Base-by-base conservation (phyloP, 2,888 invertebrate genomes). In the Rapana venosa region DNA sequence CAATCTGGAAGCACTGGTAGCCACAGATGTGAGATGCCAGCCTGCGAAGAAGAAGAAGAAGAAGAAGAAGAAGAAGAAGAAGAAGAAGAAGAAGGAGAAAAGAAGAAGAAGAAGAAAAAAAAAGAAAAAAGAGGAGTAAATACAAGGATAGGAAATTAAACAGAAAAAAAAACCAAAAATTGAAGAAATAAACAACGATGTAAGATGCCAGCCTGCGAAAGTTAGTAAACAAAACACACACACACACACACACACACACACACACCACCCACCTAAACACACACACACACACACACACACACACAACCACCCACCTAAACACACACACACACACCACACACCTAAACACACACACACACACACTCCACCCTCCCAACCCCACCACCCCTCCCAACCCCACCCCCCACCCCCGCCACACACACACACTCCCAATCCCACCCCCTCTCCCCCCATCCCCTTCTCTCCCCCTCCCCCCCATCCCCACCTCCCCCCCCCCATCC, bases 1-100 rank as follows among this genome's bases (percentile, higher is more conserved):
- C 98, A 96, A 98, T 98, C 96, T 98, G 98, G 96, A 98, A 97
- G 94, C 98, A 98, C 93, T 98, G 97, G 94, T 96, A 96, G 83
- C 95, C 94, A 92, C 95, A 96, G 89, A 96, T 96, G 92, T 96
- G 95, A 11, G 96, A 94, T 0, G 96, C 96, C 91, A 96, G 91
- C 91, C 96, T 96, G 93, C 58, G 93, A 92, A 36, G 35, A 8
- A 30, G 30, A 26, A 32, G 6, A 30, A 79, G 8, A 79, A 30
- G 20, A 74, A 26, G 74, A 74, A 58, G 58, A 58, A 58, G 15
- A 58, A 58, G 15, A 22, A 70, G 22, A 70, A 13, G 26, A 70
- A 70, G 17, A 70, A 70, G 15, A 13, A 15, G 8, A 8, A 58
- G 15, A 58, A 13, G 15, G 15, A 58, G 8, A 58, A 58, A 8